Percentiles rank a stretch among this genome's conserved stretches.
Evolutionary conservation across 2,113 vertebrate species (phyloP).

Genomic region (Siphamia tubifer): DNA sequence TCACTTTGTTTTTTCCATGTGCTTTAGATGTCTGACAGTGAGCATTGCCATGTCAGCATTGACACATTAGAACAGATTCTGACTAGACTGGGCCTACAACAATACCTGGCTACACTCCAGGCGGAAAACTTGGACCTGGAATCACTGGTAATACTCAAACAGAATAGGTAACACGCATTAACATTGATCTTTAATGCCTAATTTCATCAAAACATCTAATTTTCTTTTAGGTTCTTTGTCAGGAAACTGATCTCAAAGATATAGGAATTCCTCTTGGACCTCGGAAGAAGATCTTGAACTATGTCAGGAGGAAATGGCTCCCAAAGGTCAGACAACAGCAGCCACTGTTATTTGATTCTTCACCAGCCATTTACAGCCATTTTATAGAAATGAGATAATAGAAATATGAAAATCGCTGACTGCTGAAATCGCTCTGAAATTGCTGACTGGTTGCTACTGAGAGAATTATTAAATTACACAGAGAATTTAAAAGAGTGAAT

Average conservation of each 20-base stretch:
- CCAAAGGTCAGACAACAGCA: slow-evolving; percentile 60
- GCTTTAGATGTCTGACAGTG: slow-evolving; percentile 25
- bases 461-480: too few relatives aligned
- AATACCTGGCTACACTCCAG: slow-evolving; percentile 58
- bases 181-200: neutral
- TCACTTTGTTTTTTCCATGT: neutral
- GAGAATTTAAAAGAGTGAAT: too few relatives aligned
- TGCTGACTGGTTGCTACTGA: too few relatives aligned
- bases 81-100: slow-evolving; percentile 60
- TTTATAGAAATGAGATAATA: too few relatives aligned
- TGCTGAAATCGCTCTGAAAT: too few relatives aligned
- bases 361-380: too few relatives aligned
- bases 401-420: too few relatives aligned
- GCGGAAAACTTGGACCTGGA: slow-evolving; percentile 66
- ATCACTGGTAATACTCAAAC: slow-evolving; percentile 62
- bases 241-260: slow-evolving; percentile 88
- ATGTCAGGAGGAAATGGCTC: slow-evolving; percentile 67
- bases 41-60: slow-evolving; percentile 5
- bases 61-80: slow-evolving; percentile 62
- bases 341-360: too few relatives aligned
- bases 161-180: neutral
- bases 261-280: slow-evolving; percentile 96
- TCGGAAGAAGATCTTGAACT: slow-evolving; percentile 91
- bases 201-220: neutral
- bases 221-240: slow-evolving; percentile 84